phyloP scores from a whole-genome alignment of 2,113 vertebrate species.

The Grallaria varia region DNA sequence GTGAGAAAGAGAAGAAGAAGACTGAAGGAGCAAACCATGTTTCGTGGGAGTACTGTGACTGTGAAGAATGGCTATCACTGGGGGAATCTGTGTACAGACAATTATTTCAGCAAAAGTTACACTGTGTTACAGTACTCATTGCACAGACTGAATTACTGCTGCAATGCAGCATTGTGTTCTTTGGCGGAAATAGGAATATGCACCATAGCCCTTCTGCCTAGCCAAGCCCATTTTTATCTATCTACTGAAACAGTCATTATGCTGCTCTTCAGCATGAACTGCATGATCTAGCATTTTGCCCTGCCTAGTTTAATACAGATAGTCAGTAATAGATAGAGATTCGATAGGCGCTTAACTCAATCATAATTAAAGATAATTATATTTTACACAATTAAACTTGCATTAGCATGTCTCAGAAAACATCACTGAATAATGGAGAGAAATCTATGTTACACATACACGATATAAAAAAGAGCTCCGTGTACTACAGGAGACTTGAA shows the following conservation, averaged over 20 bases:
- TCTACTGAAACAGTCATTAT: not conserved
- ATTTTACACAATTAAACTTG: not conserved
- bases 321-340: not conserved
- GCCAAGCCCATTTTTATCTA: not conserved
- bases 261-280: not conserved
- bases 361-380: not conserved
- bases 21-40: not conserved
- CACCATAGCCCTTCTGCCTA: not conserved
- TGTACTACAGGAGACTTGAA: not conserved
- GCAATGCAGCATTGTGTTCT: constrained; percentile 52
- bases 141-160: constrained; percentile 28
- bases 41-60: not conserved
- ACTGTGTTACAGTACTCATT: not conserved
- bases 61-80: not conserved
- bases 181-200: not conserved
- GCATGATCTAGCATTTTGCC: not conserved
- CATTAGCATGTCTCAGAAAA: not conserved
- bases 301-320: not conserved
- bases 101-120: not conserved
- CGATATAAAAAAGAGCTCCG: not conserved
- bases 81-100: not conserved
- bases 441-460: not conserved
- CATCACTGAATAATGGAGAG: not conserved
- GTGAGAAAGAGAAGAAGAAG: not conserved
- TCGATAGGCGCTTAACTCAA: not conserved